phyloP scores from a whole-genome alignment of 2,113 vertebrate genomes.

The Petromus typicus region DNA sequence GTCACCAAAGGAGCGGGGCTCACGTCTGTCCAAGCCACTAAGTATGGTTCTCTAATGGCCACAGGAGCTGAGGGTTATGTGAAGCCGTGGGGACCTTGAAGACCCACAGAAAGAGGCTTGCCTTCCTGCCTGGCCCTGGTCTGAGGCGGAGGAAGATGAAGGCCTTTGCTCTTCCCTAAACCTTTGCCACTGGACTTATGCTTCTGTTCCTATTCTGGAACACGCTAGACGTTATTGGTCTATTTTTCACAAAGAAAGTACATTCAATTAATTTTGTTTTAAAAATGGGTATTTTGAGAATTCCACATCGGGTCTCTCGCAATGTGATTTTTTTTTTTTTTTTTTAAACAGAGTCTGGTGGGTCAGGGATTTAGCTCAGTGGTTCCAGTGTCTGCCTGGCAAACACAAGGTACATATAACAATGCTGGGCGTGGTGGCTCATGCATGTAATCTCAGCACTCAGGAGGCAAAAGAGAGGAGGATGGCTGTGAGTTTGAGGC shows the following conservation, averaged over 20 bases:
- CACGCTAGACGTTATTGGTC: accelerated
- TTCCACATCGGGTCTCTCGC: neutral
- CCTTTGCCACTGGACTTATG: neutral
- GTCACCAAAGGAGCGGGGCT: neutral
- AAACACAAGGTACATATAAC: too few relatives aligned
- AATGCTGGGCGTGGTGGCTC: too few relatives aligned
- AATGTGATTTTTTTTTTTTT: neutral
- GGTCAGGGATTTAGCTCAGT: too few relatives aligned
- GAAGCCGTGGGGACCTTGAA: neutral
- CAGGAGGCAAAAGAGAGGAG: too few relatives aligned
- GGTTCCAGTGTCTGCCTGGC: too few relatives aligned
- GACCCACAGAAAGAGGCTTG: neutral
- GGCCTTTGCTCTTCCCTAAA: neutral
- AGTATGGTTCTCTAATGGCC: neutral
- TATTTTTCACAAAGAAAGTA: neutral
- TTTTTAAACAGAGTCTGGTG: too few relatives aligned
- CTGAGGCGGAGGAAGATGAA: accelerated
- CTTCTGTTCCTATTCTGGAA: neutral
- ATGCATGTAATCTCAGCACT: too few relatives aligned
- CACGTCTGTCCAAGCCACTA: neutral
- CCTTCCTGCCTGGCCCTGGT: neutral
- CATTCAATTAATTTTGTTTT: neutral
- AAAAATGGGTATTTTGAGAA: neutral
- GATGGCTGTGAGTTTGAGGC: too few relatives aligned
- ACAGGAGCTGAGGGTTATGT: neutral